A percentile compares a stretch with the other conserved stretches of the same genome.
Conservation (phyloP, 2,797 vertebrate species). For the Alectoris magna region DNA sequence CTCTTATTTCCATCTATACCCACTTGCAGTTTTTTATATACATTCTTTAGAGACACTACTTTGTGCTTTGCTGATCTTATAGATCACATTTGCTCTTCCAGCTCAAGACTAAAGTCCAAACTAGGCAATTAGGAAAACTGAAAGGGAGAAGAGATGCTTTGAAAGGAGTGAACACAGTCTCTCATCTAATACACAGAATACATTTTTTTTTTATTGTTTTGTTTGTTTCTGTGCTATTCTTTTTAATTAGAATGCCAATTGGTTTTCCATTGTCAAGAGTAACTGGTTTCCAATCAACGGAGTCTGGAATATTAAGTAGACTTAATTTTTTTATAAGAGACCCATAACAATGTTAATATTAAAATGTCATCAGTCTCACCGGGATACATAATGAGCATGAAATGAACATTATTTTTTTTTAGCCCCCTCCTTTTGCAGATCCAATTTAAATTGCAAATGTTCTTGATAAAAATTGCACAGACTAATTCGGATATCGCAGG, state of each 20-base stretch:
- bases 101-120: neutral
- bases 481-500: slow-evolving; percentile 54
- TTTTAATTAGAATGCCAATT: slow-evolving; percentile 57
- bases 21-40: neutral
- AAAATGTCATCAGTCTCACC: slow-evolving; percentile 65
- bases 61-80: neutral
- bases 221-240: slow-evolving; percentile 48
- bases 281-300: slow-evolving; percentile 39
- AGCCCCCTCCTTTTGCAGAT: slow-evolving; percentile 23
- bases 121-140: fast-evolving
- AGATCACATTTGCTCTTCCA: neutral
- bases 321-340: slow-evolving; percentile 40
- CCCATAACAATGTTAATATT: slow-evolving; percentile 65
- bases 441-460: slow-evolving; percentile 75
- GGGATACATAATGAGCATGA: slow-evolving; percentile 71
- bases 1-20: neutral
- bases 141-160: neutral
- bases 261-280: slow-evolving; percentile 61
- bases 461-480: slow-evolving; percentile 59
- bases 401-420: slow-evolving; percentile 57
- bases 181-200: neutral
- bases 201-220: slow-evolving; percentile 9
- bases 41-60: neutral
- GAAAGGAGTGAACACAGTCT: neutral
- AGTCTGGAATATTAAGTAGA: slow-evolving; percentile 56